Base-by-base conservation (phyloP, 2,113 vertebrate genomes). In the Phylloscopus whistleri region DNA sequence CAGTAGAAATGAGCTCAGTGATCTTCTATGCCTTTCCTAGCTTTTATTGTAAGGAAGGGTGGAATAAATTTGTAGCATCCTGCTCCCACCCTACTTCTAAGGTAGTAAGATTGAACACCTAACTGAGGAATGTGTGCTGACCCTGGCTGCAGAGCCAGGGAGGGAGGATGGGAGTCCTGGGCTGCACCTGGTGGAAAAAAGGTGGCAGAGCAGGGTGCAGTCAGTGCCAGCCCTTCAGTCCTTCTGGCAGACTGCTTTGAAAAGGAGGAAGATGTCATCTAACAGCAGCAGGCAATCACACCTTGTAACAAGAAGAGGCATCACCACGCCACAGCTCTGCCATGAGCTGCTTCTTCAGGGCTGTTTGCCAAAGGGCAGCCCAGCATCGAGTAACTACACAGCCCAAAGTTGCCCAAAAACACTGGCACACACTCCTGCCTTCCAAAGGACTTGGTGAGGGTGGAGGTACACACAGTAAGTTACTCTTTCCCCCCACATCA, bases 251-350 rank as follows among this genome's bases (percentile, higher is more conserved):
- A 19, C 46, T 66, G 46, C 24, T 92, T 43, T 66, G 68, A 59
- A 43, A 90, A 76, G 33, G 49, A 19, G 33, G 44, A 69, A 76
- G 46, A 20, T 33, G 5, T 9, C 22, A 15, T 35, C 27, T 53
- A 10, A 26, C 4, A 9, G 46, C 2, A 0, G n/a, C 8, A 9
- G 44, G 20, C 39, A 17, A 6, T 23, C 56, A 44, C 12, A 28
- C 16, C 30, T 72, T 0, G 0, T 51, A 33, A 48, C 6, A 39
- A 75, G 60, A 35, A 39, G 7, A 13, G 44, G 30, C 26, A 46
- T 74, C 63, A 12, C 5, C 37, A 56, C n/a, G 4, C 33, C 35
- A 19, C 27, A 55, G 52, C 28, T 92, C 31, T 62, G 43, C 16
- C 13, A 1, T 1, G 1, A 13, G 1, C 20, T 58, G 24, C 26